Percentiles rank a stretch among this genome's conserved stretches.
phyloP scores from a whole-genome alignment of 92 coral and sea anemone genomes.

The Palythoa grandis region DNA sequence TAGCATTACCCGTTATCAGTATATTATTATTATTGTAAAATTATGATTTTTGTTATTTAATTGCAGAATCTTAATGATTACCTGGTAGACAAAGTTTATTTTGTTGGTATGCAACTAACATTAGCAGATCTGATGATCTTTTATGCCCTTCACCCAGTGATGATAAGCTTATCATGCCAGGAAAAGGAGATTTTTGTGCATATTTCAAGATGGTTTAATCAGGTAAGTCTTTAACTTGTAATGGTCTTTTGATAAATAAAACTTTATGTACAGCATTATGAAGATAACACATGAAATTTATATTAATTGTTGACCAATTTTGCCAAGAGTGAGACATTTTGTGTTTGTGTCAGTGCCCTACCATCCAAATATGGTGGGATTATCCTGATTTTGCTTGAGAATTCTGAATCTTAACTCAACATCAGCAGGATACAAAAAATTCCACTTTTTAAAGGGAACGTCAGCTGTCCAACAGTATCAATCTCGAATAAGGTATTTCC shows the following conservation, averaged over 20 bases:
- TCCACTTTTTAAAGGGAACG: no score
- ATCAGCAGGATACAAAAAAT: no score
- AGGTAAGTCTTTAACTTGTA: conserved; percentile 51
- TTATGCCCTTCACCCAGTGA: conserved; percentile 63
- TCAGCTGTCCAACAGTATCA: no score
- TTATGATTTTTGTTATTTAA: background rate
- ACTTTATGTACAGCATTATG: background rate
- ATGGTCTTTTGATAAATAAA: background rate
- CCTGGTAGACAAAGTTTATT: conserved; percentile 65
- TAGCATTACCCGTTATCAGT: no score
- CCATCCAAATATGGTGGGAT: no score
- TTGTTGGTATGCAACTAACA: conserved; percentile 66
- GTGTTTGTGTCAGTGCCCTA: no score
- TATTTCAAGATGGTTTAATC: conserved; percentile 90
- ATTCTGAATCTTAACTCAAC: no score
- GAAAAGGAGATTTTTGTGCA: conserved; percentile 80
- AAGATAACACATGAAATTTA: no score
- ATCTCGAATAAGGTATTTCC: no score
- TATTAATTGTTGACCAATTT: no score
- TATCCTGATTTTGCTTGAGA: no score
- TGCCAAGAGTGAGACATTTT: no score
- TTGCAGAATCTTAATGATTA: conserved; percentile 72
- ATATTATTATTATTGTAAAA: background rate
- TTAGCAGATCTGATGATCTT: conserved; percentile 83
- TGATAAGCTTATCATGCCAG: conserved; percentile 66